Evolutionary conservation across 37 sponge, comb jelly and placozoan species (phyloP).

Genomic region (Lycopodina hypogea): DNA sequence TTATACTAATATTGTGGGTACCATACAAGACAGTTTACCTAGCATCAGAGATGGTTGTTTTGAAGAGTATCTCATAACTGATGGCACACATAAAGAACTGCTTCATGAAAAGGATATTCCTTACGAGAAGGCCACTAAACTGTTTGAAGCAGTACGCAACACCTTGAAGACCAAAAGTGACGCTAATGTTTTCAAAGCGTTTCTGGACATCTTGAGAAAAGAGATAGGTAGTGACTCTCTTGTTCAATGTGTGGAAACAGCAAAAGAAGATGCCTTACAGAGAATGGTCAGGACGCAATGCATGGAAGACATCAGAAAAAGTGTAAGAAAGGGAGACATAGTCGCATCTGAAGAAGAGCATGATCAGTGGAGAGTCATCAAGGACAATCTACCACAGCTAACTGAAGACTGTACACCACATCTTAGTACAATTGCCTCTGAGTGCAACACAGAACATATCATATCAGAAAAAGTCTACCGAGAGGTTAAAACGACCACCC

Average conservation of each 20-base stretch:
- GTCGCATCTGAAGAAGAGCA: neutral
- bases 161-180: neutral
- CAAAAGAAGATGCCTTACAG: neutral
- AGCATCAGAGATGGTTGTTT: neutral
- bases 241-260: neutral
- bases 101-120: neutral
- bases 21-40: neutral
- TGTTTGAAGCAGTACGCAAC: neutral
- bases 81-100: neutral
- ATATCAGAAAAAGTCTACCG: neutral
- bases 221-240: neutral
- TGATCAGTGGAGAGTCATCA: neutral
- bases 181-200: neutral
- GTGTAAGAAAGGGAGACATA: neutral
- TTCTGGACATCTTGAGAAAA: neutral
- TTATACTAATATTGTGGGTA: neutral
- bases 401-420: neutral
- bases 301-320: neutral
- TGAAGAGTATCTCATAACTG: neutral
- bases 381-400: neutral
- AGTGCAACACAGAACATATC: neutral
- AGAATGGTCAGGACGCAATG: neutral
- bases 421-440: neutral
- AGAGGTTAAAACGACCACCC: neutral
- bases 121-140: neutral